Evolutionary conservation across 92 coral and sea anemone species (phyloP).

Genomic region (Zoanthus solanderi): DNA sequence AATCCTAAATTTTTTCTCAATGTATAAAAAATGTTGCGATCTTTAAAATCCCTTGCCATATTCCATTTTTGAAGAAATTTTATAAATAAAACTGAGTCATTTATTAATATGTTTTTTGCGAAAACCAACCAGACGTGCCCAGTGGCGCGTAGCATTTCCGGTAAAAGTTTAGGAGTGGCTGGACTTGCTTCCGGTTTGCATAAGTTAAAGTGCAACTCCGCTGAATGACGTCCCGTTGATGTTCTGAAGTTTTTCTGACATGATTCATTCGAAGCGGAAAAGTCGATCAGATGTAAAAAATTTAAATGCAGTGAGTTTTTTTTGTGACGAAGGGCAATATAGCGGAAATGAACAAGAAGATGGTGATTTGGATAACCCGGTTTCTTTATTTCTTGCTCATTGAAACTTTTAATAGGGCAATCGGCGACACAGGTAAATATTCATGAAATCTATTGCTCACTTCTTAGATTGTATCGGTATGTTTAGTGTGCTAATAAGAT

Average conservation of each 20-base stretch:
- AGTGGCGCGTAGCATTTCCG: conserved; percentile 9
- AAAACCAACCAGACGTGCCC: neutral
- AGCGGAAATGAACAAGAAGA: conserved; percentile 37
- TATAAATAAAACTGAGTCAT: neutral
- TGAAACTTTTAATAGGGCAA: conserved; percentile 6
- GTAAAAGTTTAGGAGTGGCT: neutral
- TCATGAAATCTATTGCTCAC: neutral
- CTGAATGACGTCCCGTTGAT: conserved; percentile 6
- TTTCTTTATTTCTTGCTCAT: conserved; percentile 12
- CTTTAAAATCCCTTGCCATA: neutral
- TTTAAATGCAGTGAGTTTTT: conserved; percentile 7
- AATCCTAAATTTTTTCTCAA: neutral
- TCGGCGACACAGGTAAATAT: conserved; percentile 10
- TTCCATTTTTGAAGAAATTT: neutral
- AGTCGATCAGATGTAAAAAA: neutral
- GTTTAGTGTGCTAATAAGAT: neutral
- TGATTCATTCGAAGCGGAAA: conserved; percentile 27
- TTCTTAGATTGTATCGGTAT: neutral
- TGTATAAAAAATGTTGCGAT: neutral
- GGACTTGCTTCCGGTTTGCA: conserved; percentile 23
- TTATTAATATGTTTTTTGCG: neutral
- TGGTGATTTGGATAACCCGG: conserved; percentile 24
- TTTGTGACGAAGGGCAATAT: conserved; percentile 18
- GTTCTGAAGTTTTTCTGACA: neutral
- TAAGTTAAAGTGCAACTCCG: conserved; percentile 14